Base-by-base conservation (phyloP, 2,797 vertebrate genomes). In the Pangasius mekongensis region DNA sequence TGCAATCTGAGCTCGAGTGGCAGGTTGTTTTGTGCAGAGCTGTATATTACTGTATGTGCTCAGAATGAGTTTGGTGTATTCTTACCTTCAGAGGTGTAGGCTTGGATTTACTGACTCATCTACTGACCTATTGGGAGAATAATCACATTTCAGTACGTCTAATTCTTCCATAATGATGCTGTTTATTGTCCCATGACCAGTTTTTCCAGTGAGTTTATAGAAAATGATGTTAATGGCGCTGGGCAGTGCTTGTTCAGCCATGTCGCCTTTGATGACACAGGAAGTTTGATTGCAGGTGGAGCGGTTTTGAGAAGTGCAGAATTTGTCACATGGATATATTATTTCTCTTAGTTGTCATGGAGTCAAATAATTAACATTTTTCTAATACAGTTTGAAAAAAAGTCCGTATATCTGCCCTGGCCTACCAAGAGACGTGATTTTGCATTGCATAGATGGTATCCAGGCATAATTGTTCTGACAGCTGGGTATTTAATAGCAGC, bases 171-270 rank as follows among this genome's bases (percentile, higher is more conserved):
- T 78, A 78, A 16, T 77, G 73, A 77, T 77, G 47, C 39, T 73
- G 33, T 39, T 36, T 49, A 76, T 76, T 24, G 22, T 54, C 27
- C 47, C n/a, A 77, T 77, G 76, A 33, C n/a, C 9, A 36, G 52
- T 80, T 58, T 78, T 58, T 56, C 16, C 16, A 33, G 30, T 22
- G 30, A 56, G n/a, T 22, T 80, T 22, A 36, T 36, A 58, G 52
- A 33, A 58, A 58, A 80, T 62, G 78, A 62, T 83, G 33, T n/a
- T 64, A 27, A 83, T 83, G 6, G 11, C 14, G 64, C 36, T 18
- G 33, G 81, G 60, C 24, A 83, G 60, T 49, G 27, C 60, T 58
- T 74, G 67, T 58, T 85, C 33, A 85, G 69, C 36, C 78, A 58
- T 74, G 84, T 39, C 33, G 9, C 6, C 6, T 83, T 18, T 64